Percentiles rank a stretch among this genome's conserved stretches.
phyloP scores from a whole-genome alignment of 2,888 invertebrate genomes.

The Leucophenga maculata region DNA sequence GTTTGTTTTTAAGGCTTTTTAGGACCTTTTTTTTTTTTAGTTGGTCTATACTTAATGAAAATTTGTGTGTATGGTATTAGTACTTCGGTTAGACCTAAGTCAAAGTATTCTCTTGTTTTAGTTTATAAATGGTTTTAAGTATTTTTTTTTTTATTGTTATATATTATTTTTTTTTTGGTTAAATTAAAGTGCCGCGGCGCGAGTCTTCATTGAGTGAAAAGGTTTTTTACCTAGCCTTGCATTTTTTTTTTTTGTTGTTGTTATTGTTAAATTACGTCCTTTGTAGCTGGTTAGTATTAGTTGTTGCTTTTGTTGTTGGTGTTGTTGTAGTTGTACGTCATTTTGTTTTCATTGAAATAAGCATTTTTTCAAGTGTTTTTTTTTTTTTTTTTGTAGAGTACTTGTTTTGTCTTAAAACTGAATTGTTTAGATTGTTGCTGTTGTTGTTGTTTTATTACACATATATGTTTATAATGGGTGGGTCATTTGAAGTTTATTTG shows the following conservation, averaged over 20 bases:
- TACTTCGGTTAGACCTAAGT: too few relatives aligned
- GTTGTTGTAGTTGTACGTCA: constrained; percentile 29
- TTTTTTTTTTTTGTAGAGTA: constrained; percentile 1
- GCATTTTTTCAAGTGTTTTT: constrained; percentile 19
- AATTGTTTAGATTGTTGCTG: not conserved
- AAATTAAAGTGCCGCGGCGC: not conserved
- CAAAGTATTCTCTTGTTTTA: too few relatives aligned
- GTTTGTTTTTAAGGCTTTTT: too few relatives aligned
- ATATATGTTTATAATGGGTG: constrained; percentile 39
- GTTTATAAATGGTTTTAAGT: constrained; percentile 38
- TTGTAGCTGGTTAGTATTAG: constrained; percentile 37
- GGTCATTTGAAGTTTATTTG: too few relatives aligned
- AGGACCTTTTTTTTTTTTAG: too few relatives aligned
- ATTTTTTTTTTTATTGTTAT: constrained; percentile 31
- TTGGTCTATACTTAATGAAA: too few relatives aligned
- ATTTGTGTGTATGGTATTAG: too few relatives aligned
- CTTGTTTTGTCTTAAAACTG: not conserved
- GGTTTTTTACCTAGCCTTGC: constrained; percentile 1
- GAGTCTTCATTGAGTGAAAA: constrained; percentile 22
- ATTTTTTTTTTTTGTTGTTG: constrained; percentile 19
- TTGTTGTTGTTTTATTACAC: constrained; percentile 41
- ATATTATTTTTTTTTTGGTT: constrained; percentile 30
- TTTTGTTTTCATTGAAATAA: constrained; percentile 43
- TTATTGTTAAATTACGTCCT: constrained; percentile 29
- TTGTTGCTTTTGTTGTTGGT: too few relatives aligned